These are phyloP conservation scores for Tokudaia muenninki DNA, from an alignment of 2,797 vertebrate genomes.

Conservation along the genomic window DNA sequence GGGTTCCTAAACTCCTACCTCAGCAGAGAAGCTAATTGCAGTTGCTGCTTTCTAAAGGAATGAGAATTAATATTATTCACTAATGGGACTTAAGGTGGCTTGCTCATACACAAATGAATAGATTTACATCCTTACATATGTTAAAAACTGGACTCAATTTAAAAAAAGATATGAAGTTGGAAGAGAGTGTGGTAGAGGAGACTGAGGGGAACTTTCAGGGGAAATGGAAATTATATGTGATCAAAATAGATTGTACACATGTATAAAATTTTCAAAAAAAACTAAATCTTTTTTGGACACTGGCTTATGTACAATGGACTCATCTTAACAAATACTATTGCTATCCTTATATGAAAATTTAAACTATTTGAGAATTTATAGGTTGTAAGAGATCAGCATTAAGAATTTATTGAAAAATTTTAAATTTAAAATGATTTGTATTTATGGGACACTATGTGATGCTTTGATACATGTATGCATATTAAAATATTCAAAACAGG, in stretches of 20 bases:
- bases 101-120: too few relatives aligned
- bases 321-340: neutral
- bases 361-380: neutral
- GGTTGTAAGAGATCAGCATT: neutral
- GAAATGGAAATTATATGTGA: neutral
- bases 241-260: neutral
- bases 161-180: neutral
- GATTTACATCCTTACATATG: neutral
- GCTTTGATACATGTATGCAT: neutral
- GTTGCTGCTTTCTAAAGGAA: neutral
- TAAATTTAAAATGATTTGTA: neutral
- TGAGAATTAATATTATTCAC: neutral
- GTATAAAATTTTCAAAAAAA: neutral
- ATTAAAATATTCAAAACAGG: neutral
- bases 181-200: neutral
- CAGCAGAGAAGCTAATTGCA: neutral
- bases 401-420: neutral
- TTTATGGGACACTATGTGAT: neutral
- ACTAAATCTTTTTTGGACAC: neutral
- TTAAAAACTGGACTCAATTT: neutral
- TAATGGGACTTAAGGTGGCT: too few relatives aligned
- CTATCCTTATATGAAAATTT: neutral
- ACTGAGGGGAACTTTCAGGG: neutral
- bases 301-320: neutral
- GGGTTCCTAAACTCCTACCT: neutral